A percentile compares a stretch with the other conserved stretches of the same genome.
Evolutionary conservation across 2,797 vertebrate genomes (phyloP).

Genomic region (Anomalospiza imberbis): DNA sequence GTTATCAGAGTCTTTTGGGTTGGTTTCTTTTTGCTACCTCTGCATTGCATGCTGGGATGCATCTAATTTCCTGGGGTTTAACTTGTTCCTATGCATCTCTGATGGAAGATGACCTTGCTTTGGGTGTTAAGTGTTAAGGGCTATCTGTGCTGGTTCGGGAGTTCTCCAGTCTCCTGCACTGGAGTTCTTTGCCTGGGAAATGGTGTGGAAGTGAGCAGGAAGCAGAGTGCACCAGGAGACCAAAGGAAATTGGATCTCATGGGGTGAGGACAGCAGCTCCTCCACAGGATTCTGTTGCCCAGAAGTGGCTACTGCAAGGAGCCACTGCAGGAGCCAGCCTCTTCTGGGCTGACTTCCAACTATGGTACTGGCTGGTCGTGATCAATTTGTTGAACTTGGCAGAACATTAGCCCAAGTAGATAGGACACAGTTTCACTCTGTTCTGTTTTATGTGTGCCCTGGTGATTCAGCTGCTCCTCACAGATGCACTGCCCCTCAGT

Average conservation of each 20-base stretch:
- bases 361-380: fast-evolving
- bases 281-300: neutral
- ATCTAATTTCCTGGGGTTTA: neutral
- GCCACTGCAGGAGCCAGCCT: neutral
- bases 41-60: neutral
- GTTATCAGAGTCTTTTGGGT: neutral
- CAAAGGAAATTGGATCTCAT: neutral
- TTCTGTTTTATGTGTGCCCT: neutral
- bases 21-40: neutral
- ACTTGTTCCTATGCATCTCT: neutral
- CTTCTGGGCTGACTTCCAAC: neutral
- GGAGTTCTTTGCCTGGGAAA: neutral
- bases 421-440: neutral
- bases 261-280: neutral
- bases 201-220: neutral
- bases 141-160: neutral
- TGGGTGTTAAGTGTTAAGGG: neutral
- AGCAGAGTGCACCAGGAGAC: neutral
- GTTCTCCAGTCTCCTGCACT: neutral
- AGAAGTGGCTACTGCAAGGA: neutral
- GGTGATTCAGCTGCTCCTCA: neutral
- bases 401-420: neutral
- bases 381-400: neutral
- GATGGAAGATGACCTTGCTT: neutral
- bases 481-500: neutral